These are phyloP conservation scores for Zelostemma sp. DNA, from an alignment of 1,140 invertebrate species.

Conservation along the genomic window DNA sequence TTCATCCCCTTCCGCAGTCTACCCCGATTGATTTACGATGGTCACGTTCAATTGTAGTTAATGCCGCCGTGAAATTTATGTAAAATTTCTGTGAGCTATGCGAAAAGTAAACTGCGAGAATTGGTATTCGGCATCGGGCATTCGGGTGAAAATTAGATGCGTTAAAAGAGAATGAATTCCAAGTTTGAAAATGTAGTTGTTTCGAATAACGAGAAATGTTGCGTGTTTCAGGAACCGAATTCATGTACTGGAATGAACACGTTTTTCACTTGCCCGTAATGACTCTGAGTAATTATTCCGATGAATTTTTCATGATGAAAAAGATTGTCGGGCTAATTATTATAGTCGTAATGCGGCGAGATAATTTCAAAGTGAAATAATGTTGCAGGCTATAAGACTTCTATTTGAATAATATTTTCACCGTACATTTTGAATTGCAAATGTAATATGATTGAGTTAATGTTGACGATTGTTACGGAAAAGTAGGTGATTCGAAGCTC, in stretches of 20 bases:
- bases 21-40: slow-evolving; percentile 38
- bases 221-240: too few species aligned
- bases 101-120: slow-evolving; percentile 32
- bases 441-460: slow-evolving; percentile 32
- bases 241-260: too few species aligned
- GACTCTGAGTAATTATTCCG: too few species aligned
- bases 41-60: slow-evolving; percentile 43
- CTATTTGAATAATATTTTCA: not conserved
- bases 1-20: slow-evolving; percentile 12
- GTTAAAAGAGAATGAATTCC: slow-evolving; percentile 31
- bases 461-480: slow-evolving; percentile 21
- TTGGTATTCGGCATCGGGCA: slow-evolving; percentile 23
- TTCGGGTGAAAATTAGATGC: slow-evolving; percentile 24
- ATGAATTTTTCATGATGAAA: not conserved
- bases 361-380: not conserved
- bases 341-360: not conserved
- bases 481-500: slow-evolving; percentile 32
- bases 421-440: slow-evolving; percentile 26
- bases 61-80: slow-evolving; percentile 40
- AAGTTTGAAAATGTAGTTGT: too few species aligned
- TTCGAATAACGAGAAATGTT: too few species aligned
- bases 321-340: not conserved
- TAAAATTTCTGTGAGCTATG: slow-evolving; percentile 36
- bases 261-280: too few species aligned
- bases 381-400: not conserved